Evolutionary conservation across 2,797 vertebrate species (phyloP), one percentile per base, ranked within the genome.

Genomic region (Morus bassanus): DNA sequence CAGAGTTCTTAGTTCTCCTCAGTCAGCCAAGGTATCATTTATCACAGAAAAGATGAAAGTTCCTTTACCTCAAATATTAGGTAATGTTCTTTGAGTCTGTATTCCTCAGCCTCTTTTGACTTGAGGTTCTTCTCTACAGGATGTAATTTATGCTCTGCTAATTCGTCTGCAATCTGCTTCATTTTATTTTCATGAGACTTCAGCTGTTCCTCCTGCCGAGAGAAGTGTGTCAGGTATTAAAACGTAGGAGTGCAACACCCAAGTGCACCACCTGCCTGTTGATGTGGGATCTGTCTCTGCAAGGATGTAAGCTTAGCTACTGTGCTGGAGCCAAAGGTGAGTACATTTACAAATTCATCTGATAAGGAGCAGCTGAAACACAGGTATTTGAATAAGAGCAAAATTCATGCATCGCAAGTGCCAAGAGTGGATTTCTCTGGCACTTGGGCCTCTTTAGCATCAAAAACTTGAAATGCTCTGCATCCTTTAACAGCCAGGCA

Each of bases 41-140:
- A 87, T 93, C 85, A 68, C 30, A 73, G 16, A 56, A 93, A 81
- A 85, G 68, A 91, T 73, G 80, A 75, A 94, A 93, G 67, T 81
- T 96, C 84, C 78, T 97, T 97, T 96, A 99, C 99, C 99, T 99
- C 99, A 28, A 99, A 99, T 24, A 98, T 99, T 97, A 99, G 99
- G 98, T 99, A 99, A 98, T 99, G 99, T 97, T 99, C 99, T 98
- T 99, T 99, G 94, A 99, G 98, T 85, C 99, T 98, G 98, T 98
- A 98, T 97, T 99, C 99, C 97, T 99, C 99, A 37, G 98, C 98
- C 96, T 99, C 99, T 94, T 99, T 99, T 97, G 99, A 99, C 96
- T 99, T 99, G 92, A 98, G 97, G 90, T 98, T 98, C 85, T 98
- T 98, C 80, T 99, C 98, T 60, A 98, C 97, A 9, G 98, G 98